Percentiles rank a stretch among this genome's conserved stretches.
phyloP scores from a whole-genome alignment of 2,113 vertebrate genomes.

The Struthio camelus region DNA sequence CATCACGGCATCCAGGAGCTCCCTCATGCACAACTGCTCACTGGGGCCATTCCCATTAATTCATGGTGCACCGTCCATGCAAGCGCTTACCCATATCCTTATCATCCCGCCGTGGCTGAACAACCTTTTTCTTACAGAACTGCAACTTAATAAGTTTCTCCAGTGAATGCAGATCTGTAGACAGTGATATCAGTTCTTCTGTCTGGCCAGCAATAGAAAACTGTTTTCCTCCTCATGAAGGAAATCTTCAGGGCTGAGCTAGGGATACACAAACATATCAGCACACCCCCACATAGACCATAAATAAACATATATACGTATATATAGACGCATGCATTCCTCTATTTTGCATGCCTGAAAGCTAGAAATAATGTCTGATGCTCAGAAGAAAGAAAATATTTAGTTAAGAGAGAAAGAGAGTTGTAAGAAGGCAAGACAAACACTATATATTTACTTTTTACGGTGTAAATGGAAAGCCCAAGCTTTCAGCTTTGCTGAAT shows the following conservation, averaged over 20 bases:
- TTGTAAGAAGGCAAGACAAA: constrained; percentile 32
- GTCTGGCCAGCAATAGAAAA: constrained; percentile 34
- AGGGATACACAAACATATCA: constrained; percentile 1
- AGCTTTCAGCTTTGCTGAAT: constrained; percentile 34
- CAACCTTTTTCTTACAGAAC: background rate
- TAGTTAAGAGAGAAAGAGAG: constrained; percentile 24
- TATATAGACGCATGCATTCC: background rate
- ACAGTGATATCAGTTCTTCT: constrained; percentile 21
- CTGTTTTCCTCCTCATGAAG: constrained; percentile 6
- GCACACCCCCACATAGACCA: background rate
- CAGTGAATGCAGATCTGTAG: background rate
- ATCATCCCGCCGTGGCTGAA: background rate
- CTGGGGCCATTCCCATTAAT: fast-evolving
- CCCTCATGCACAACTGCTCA: background rate
- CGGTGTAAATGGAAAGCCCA: constrained; percentile 14
- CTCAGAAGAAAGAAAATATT: constrained; percentile 63
- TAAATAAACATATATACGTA: constrained; percentile 32
- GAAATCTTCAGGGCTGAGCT: constrained; percentile 36
- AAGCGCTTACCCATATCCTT: background rate
- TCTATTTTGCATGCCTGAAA: constrained; percentile 21
- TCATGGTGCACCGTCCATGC: fast-evolving
- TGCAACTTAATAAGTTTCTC: background rate
- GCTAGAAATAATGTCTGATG: constrained; percentile 33
- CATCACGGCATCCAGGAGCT: background rate
- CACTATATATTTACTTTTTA: constrained; percentile 55